These are phyloP conservation scores for Goniozus legneri DNA, from an alignment of 1,140 invertebrate genomes.

Conservation along the genomic window DNA sequence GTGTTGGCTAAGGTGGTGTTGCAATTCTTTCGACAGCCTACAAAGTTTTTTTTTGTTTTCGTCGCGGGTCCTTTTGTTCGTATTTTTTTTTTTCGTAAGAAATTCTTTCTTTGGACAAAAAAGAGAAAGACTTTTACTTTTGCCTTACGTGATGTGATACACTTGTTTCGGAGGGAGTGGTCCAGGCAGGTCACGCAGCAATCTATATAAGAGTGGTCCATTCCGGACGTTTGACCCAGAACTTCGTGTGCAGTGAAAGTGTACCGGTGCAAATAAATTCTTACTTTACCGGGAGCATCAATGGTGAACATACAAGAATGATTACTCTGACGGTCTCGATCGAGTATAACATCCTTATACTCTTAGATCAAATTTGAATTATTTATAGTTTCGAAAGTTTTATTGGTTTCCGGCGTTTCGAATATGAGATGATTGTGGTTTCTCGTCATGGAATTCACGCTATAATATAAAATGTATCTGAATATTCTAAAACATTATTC, in stretches of 20 bases:
- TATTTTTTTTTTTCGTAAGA: background rate
- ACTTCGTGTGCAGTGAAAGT: slow-evolving; percentile 46
- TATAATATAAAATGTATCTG: slow-evolving; percentile 11
- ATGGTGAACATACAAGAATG: slow-evolving; percentile 23
- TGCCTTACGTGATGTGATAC: slow-evolving; percentile 26
- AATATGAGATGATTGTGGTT: slow-evolving; percentile 4
- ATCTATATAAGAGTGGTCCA: slow-evolving; percentile 49
- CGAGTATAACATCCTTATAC: too few relatives aligned
- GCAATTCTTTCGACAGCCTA: too few relatives aligned
- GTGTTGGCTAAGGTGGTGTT: too few relatives aligned
- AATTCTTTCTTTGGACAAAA: slow-evolving; percentile 9
- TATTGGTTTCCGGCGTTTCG: too few relatives aligned
- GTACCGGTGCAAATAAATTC: slow-evolving; percentile 23
- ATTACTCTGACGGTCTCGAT: too few relatives aligned
- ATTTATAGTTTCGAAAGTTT: slow-evolving; percentile 1
- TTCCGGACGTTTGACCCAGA: slow-evolving; percentile 45
- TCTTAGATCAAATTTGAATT: background rate
- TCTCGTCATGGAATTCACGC: background rate
- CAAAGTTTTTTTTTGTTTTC: too few relatives aligned
- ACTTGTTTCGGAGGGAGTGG: slow-evolving; percentile 30
- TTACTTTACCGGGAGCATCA: slow-evolving; percentile 14
- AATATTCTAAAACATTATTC: slow-evolving; percentile 16
- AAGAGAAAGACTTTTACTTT: slow-evolving; percentile 25
- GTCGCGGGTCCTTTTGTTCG: too few relatives aligned
- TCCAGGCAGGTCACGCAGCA: slow-evolving; percentile 9